Percentiles rank a stretch among this genome's conserved stretches.
Evolutionary conservation across 2,797 vertebrate species (phyloP).

Genomic region (Falco berigora): DNA sequence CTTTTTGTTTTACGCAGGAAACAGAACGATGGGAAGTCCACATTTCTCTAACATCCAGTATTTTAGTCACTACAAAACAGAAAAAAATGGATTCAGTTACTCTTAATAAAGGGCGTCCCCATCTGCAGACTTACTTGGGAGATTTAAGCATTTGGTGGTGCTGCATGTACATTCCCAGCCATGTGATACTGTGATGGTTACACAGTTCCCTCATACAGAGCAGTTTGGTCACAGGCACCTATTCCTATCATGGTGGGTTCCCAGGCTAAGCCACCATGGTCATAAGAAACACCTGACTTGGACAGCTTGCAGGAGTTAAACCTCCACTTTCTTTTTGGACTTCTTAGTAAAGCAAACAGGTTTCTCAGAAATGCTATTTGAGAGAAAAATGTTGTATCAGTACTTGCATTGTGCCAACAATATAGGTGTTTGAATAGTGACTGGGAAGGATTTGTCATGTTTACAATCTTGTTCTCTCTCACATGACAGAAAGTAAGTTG

Average conservation of each 20-base stretch:
- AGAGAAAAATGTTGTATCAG: constrained; percentile 24
- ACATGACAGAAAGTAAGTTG: background rate
- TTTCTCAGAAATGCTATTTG: background rate
- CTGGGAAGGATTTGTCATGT: background rate
- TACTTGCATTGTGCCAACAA: constrained; percentile 8
- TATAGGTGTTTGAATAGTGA: background rate
- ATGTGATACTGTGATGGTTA: background rate
- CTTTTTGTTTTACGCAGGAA: background rate
- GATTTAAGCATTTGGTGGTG: background rate
- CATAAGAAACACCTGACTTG: background rate
- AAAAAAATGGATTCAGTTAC: background rate
- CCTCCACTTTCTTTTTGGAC: background rate
- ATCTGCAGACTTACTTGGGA: background rate
- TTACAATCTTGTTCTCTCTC: background rate
- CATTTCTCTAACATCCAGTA: background rate
- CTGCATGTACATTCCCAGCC: background rate
- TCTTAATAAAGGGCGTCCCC: background rate
- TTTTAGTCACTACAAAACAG: background rate
- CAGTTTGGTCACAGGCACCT: background rate
- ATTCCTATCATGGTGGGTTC: background rate
- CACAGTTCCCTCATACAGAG: background rate
- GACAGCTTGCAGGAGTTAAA: background rate
- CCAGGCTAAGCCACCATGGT: background rate
- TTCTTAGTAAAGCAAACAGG: background rate
- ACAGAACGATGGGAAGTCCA: background rate